These are phyloP conservation scores for Onchidella celtica DNA, from an alignment of 2,888 invertebrate species.

Conservation along the genomic window DNA sequence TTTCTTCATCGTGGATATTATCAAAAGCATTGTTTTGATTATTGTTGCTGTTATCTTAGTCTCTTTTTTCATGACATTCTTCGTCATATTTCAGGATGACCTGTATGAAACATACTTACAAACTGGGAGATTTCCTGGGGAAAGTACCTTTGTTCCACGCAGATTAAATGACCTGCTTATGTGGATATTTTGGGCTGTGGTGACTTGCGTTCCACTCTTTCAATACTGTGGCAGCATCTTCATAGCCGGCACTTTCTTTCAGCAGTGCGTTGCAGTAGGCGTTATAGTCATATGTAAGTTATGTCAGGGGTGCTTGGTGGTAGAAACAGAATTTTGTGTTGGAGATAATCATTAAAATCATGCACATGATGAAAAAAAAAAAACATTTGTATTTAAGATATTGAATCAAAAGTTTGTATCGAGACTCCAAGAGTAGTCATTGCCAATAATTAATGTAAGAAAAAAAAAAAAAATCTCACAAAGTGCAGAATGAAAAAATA, in stretches of 20 bases:
- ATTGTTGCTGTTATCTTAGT: too few relatives aligned
- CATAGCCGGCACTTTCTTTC: conserved; percentile 84
- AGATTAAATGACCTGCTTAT: conserved; percentile 72
- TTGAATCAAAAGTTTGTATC: too few relatives aligned
- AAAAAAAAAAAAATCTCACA: too few relatives aligned
- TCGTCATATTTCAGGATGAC: conserved; percentile 77
- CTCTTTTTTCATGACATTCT: too few relatives aligned
- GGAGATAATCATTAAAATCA: too few relatives aligned
- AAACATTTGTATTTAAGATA: too few relatives aligned
- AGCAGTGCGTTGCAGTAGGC: conserved; percentile 86
- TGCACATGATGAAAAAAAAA: too few relatives aligned
- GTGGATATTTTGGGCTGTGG: conserved; percentile 74
- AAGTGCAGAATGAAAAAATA: too few relatives aligned
- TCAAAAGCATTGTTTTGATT: too few relatives aligned
- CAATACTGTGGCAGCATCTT: conserved; percentile 68
- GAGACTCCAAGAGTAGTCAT: too few relatives aligned
- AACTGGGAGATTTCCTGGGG: conserved; percentile 70
- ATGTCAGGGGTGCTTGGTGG: conserved; percentile 55
- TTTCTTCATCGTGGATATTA: too few relatives aligned
- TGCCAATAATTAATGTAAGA: too few relatives aligned
- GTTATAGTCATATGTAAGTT: conserved; percentile 90
- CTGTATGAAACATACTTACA: conserved; percentile 77
- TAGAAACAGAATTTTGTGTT: background rate
- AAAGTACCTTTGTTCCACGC: conserved; percentile 60
- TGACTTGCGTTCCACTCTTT: conserved; percentile 73